A percentile compares a stretch with the other conserved stretches of the same genome.
Conservation (phyloP, 2,797 vertebrate species). For the Micrastur ruficollis region DNA sequence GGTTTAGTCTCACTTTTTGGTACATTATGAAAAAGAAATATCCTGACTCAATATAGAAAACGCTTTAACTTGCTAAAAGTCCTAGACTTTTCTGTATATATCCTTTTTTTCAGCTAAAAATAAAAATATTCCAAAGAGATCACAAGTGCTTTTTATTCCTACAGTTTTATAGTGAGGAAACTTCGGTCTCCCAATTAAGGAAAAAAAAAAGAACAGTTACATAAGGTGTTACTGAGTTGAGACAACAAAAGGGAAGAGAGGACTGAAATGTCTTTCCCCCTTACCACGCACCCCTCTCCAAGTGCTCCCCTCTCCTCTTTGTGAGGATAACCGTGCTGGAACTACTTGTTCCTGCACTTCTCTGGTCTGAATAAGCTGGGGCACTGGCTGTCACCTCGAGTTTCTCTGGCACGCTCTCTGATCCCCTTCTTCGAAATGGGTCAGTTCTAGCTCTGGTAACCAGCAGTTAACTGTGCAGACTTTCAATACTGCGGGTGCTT, state of each 20-base stretch:
- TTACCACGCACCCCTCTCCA: accelerated
- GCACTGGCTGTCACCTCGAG: slow-evolving; percentile 27
- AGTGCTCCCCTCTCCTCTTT: slow-evolving; percentile 23
- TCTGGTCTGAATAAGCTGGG: slow-evolving; percentile 21
- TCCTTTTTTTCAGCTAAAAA: neutral
- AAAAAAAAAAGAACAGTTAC: neutral
- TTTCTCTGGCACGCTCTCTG: slow-evolving; percentile 8
- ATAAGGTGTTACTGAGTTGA: neutral
- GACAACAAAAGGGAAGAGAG: neutral
- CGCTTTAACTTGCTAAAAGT: neutral
- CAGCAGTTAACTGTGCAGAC: neutral
- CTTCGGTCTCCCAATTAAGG: neutral
- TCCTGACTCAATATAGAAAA: neutral
- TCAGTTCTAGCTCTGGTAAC: neutral
- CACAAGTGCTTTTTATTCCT: neutral
- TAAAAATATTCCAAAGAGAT: neutral
- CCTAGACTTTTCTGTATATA: neutral
- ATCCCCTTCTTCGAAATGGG: neutral
- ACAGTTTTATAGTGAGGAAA: neutral
- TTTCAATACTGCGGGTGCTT: neutral
- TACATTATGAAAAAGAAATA: neutral
- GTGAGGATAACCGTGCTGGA: neutral
- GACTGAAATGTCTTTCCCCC: neutral
- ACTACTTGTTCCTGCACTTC: slow-evolving; percentile 42
- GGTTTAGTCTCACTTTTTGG: neutral